These are phyloP conservation scores for Pollachius pollachius DNA, from an alignment of 2,113 vertebrate species.

Conservation along the genomic window DNA sequence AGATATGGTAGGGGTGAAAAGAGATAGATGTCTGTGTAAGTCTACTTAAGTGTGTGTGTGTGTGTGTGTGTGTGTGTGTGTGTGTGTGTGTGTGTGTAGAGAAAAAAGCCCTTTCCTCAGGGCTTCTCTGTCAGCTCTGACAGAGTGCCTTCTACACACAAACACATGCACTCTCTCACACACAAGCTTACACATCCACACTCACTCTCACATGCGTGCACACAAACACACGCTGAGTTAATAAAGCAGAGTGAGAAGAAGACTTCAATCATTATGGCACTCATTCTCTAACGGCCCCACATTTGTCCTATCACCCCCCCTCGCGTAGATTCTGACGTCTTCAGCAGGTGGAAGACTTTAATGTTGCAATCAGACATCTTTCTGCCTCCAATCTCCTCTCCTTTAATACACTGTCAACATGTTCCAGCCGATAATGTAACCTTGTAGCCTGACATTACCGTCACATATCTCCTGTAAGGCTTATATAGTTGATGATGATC, in stretches of 20 bases:
- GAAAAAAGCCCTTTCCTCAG: slow-evolving; percentile 49
- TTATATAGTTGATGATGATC: no score
- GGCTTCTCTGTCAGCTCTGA: slow-evolving; percentile 42
- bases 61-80: not conserved
- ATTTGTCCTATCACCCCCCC: no score
- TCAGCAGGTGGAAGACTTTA: no score
- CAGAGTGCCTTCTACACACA: slow-evolving; percentile 35
- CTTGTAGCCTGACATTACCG: no score
- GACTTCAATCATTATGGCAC: slow-evolving; percentile 41
- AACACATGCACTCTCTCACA: slow-evolving; percentile 11
- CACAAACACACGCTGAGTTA: slow-evolving; percentile 2
- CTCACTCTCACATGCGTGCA: not conserved
- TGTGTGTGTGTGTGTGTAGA: slow-evolving; percentile 11
- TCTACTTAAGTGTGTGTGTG: slow-evolving; percentile 1
- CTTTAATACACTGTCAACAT: no score
- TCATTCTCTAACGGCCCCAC: not conserved
- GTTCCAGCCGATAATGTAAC: no score
- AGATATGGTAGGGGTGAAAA: slow-evolving; percentile 10
- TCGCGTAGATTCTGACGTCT: no score
- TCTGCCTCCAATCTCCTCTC: no score
- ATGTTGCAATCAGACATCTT: no score
- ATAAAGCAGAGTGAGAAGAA: slow-evolving; percentile 37
- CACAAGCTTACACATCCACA: not conserved
- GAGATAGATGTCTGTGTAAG: slow-evolving; percentile 27
- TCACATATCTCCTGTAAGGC: no score